phyloP scores from a whole-genome alignment of 2,888 invertebrate genomes.

The Mylabris sibirica region DNA sequence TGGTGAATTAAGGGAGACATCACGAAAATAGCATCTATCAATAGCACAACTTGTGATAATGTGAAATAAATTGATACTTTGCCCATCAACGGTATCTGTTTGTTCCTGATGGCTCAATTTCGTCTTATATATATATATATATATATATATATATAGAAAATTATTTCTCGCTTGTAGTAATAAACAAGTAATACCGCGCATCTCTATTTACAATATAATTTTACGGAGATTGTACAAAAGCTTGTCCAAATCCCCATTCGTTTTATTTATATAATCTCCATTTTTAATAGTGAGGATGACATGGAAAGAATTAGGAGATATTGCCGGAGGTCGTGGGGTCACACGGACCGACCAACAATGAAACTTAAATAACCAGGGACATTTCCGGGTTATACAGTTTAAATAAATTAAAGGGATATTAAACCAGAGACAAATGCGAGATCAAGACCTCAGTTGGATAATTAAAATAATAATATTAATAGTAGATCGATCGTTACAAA shows the following conservation, averaged over 20 bases:
- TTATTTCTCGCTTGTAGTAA: background rate
- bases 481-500: slow-evolving; percentile 31
- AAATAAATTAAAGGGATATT: slow-evolving; percentile 26
- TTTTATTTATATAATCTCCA: background rate
- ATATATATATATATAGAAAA: no score
- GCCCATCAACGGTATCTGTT: background rate
- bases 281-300: background rate
- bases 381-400: background rate
- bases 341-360: background rate
- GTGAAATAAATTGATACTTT: slow-evolving; percentile 5
- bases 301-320: background rate
- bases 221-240: background rate
- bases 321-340: background rate
- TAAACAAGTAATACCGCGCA: no score
- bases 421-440: slow-evolving; percentile 27
- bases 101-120: slow-evolving; percentile 8
- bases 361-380: background rate
- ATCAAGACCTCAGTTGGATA: background rate
- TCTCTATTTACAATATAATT: background rate
- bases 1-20: background rate
- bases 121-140: no score
- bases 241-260: background rate
- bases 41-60: slow-evolving; percentile 9
- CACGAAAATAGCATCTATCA: slow-evolving; percentile 7
- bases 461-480: slow-evolving; percentile 32